Conservation (phyloP, 2,113 vertebrate genomes). For the rabbit (Oryctolagus cuniculus) region mOryCun1.1 NC_091442.1:14867501-14868000, state of each 20-base stretch:
- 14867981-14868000: neutral
- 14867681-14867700: neutral
- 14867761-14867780: neutral
- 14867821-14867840: neutral
- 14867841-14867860: neutral
- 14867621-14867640: neutral
- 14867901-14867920: neutral
- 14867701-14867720: neutral
- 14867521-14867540: neutral
- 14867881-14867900: conserved; percentile 28
- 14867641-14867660: neutral
- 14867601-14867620: neutral
- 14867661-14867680: neutral
- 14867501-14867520: neutral
- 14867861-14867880: neutral
- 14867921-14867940: neutral
- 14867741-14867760: neutral
- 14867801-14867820: neutral
- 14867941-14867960: neutral
- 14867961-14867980: neutral
- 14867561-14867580: too few species aligned
- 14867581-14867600: neutral
- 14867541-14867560: neutral
- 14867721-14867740: neutral
- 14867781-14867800: neutral